Conservation (phyloP, 2,113 vertebrate genomes). For the Prunella himalayana region DNA sequence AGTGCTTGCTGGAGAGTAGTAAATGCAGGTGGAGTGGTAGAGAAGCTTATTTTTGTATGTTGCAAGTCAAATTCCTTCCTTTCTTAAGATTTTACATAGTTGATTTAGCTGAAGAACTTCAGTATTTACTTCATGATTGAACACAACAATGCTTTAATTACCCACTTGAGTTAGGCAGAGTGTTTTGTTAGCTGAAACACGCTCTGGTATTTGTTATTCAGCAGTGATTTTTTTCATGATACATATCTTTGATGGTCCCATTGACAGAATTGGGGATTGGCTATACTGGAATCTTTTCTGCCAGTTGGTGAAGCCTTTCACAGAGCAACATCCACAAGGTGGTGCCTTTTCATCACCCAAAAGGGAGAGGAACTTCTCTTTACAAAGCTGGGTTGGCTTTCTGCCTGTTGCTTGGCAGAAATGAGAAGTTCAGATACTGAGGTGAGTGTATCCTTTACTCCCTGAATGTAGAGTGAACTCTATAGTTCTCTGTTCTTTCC, state of each 20-base stretch:
- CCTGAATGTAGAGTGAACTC: background rate
- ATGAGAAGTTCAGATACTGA: background rate
- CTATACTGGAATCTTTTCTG: background rate
- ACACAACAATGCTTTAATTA: background rate
- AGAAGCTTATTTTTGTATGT: background rate
- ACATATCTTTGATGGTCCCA: background rate
- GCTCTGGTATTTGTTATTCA: background rate
- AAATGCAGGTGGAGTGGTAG: background rate
- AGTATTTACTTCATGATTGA: background rate
- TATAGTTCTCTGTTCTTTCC: background rate
- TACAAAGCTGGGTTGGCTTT: background rate
- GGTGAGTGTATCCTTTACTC: background rate
- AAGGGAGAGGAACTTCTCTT: background rate
- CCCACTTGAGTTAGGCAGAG: background rate
- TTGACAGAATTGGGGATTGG: background rate
- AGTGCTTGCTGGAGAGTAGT: background rate
- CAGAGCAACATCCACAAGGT: conserved; percentile 39
- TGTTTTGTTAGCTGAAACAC: background rate
- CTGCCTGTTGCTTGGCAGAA: conserved; percentile 28
- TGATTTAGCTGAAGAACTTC: background rate
- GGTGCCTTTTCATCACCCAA: conserved; percentile 46
- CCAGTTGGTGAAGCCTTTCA: background rate
- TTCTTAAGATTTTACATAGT: background rate
- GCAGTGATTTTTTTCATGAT: background rate
- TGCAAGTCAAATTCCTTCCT: background rate